Evolutionary conservation across 2,113 vertebrate genomes (phyloP), one percentile per base, ranked within the genome.

Genomic region (Phyllopteryx taeniolatus): DNA sequence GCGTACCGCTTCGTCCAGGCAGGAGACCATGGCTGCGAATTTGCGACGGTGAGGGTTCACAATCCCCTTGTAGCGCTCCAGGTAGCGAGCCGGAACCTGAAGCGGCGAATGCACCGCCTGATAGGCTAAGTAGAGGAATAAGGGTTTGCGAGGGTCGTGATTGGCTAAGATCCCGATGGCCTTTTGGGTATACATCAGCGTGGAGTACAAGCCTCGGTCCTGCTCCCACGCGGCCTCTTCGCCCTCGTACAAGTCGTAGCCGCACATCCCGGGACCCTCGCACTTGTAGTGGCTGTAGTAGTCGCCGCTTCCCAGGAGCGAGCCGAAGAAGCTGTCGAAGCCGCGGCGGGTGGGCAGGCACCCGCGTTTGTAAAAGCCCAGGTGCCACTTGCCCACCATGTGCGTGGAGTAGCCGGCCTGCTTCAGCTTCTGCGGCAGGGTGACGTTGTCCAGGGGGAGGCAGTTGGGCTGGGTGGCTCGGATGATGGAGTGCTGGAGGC

Each of bases 371-470:
- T 98, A 99, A 83, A 99, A 98, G 0, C 98, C 98, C 80, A 99
- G 86, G 84, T 98, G 98, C 98, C 98, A 99, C 87, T 98, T 99
- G 74, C 98, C 98, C 80, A 99, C 95, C 97, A 98, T 98, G 79
- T 99, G 95, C 0, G 98, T 98, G 54, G 96, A 91, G 78, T 99
- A 99, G 43, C 97, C 98, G 0, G 91, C 95, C 63, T 96, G 93
- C 86, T 93, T 96, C 46, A 99, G 94, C 86, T 98, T 98, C 90
- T 96, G 96, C 84, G 97, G 96, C 86, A 98, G 92, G 1, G 96
- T 98, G 77, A 94, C 76, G 0, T 97, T 96, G 82, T 98, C 95
- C 87, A 98, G 84, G 56, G 98, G 98, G 54, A 99, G 90, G 79
- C 98, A 99, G 92, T 96, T 98, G 81, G 98, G 94, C 74, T 98